Evolutionary conservation across 30 jellyfish, hydroid and myxozoan genomes (phyloP), one percentile per base, ranked within the genome.

Genomic region (Aurelia coerulea): DNA sequence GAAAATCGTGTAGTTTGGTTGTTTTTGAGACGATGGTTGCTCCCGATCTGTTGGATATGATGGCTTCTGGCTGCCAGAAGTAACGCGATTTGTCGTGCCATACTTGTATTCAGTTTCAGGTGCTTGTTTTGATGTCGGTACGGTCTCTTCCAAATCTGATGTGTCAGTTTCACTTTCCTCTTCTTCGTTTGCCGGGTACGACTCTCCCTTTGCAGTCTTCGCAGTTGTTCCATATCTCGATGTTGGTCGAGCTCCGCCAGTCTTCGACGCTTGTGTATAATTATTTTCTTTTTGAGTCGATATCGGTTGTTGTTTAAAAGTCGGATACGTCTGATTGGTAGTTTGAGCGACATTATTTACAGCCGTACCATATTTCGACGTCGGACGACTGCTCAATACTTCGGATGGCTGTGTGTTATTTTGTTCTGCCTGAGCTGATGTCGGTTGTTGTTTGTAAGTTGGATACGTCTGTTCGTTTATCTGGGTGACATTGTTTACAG

Each of bases 31-130:
- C 54, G 87, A 32, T 37, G 87, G 62, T 46, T 56, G 78, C n/a
- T 41, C 64, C 63, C 32, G 49, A 23, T 77, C 0, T 62, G 87
- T 58, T 19, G 87, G 77, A 18, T 54, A 32, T 54, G 86, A 23
- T 31, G 14, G 51, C 52, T 65, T 3, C 46, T 65, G 13, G 39
- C 87, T 52, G 2, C 67, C 74, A 4, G 60, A 58, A n/a, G 49
- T 39, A 11, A 37, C 60, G 10, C 86, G 75, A 75, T 56, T 75
- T 0, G 32, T 73, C 62, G 86, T 10, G 62, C 37, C 56, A 46
- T 46, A 46, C 14, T 46, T 46, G 14, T 6, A 46, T 46, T 46
- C 12, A 46, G 56, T 46, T 46, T 46, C 56, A 46, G 56, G 2
- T 46, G 56, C 56, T 46, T 46, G 56, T 7, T 46, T 46, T 46